Conservation (phyloP, 2,113 vertebrate species). For the Nothoprocta perdicaria region DNA sequence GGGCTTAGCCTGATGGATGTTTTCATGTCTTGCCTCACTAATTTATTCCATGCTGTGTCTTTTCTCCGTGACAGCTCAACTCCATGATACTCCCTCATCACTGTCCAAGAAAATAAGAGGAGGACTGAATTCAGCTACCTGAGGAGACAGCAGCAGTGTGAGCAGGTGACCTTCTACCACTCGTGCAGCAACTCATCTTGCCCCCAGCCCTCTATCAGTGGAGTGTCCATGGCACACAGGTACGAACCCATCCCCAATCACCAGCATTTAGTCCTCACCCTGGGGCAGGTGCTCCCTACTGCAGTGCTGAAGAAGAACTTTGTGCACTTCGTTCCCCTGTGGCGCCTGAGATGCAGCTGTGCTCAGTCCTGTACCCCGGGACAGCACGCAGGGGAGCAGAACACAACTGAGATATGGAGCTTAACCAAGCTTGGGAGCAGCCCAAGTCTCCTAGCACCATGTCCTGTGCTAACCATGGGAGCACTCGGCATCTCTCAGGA, state of each 20-base stretch:
- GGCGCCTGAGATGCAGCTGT: not conserved
- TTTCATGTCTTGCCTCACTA: not conserved
- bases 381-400: not conserved
- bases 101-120: not conserved
- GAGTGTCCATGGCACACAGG: not conserved
- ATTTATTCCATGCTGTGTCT: not conserved
- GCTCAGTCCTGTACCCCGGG: not conserved
- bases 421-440: conserved; percentile 1
- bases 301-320: not conserved
- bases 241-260: not conserved
- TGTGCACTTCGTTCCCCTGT: not conserved
- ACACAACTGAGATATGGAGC: not conserved
- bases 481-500: not conserved
- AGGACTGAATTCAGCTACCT: not conserved
- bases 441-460: not conserved
- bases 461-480: not conserved
- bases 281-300: not conserved
- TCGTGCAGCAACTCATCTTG: not conserved
- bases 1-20: not conserved
- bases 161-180: no score
- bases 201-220: not conserved
- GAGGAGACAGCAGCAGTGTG: not conserved
- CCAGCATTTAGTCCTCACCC: not conserved
- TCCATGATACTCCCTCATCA: not conserved
- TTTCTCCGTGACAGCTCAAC: not conserved